Percentiles rank a stretch among this genome's conserved stretches.
Evolutionary conservation across 1,140 invertebrate species (phyloP).

Genomic region (Marisa cornuarietis): DNA sequence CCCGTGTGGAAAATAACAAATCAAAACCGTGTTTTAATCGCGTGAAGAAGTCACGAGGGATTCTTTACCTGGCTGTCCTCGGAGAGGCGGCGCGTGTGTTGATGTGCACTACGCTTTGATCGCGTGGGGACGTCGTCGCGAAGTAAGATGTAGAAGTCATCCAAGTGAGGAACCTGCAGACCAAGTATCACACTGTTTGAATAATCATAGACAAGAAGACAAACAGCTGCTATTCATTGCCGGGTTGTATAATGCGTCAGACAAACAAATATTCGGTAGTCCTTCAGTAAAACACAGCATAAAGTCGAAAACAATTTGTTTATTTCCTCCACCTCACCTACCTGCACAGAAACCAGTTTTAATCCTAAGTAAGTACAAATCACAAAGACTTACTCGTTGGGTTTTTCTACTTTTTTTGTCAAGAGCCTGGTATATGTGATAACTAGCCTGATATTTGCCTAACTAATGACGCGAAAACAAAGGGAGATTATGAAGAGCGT

Average conservation of each 20-base stretch:
- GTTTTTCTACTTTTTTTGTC: too few species aligned
- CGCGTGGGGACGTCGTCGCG: not conserved
- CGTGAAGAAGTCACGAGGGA: not conserved
- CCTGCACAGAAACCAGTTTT: too few species aligned
- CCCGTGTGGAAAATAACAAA: not conserved
- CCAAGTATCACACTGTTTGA: too few species aligned
- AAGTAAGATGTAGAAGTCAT: not conserved
- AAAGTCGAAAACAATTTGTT: not conserved
- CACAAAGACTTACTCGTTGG: too few species aligned
- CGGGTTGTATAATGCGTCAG: not conserved
- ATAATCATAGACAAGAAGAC: not conserved
- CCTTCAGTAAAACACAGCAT: not conserved
- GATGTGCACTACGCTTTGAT: not conserved
- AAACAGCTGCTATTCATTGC: not conserved
- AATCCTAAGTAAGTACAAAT: too few species aligned
- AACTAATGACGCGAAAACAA: too few species aligned
- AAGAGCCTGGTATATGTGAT: too few species aligned
- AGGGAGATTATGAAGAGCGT: too few species aligned
- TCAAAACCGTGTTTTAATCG: not conserved
- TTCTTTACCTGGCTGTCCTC: not conserved
- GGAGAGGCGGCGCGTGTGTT: not conserved
- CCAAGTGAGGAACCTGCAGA: not conserved
- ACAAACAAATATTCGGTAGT: not conserved
- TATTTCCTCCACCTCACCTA: not conserved
- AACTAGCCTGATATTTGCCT: too few species aligned